phyloP scores from a whole-genome alignment of 2,113 vertebrate genomes.

The Helogale parvula region DNA sequence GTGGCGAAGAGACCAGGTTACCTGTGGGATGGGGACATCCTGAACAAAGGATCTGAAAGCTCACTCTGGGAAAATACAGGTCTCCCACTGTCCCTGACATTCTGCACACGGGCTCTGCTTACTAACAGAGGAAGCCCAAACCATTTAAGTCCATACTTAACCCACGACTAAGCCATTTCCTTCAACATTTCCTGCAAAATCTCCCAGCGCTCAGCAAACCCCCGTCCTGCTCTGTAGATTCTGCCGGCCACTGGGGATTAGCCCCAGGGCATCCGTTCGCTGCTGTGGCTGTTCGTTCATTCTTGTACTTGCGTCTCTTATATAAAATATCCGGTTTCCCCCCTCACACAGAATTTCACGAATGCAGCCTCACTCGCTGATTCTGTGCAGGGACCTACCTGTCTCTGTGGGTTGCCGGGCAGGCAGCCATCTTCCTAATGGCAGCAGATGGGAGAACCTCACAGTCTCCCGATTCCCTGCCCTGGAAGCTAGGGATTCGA shows the following conservation, averaged over 20 bases:
- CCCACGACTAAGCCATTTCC: not conserved
- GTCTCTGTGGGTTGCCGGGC: not conserved
- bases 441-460: not conserved
- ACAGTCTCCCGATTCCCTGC: not conserved
- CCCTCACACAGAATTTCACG: not conserved
- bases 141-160: not conserved
- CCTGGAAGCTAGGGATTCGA: too few relatives aligned
- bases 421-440: accelerated
- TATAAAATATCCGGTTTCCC: not conserved
- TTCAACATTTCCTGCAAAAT: not conserved
- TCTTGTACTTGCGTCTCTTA: not conserved
- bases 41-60: not conserved
- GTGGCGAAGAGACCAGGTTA: not conserved
- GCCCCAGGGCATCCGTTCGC: too few relatives aligned
- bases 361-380: too few relatives aligned
- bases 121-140: not conserved
- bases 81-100: not conserved
- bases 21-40: not conserved
- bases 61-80: not conserved
- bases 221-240: accelerated
- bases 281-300: too few relatives aligned
- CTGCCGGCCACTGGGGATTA: accelerated
- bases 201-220: not conserved
- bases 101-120: not conserved
- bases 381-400: too few relatives aligned